phyloP scores from a whole-genome alignment of 1,140 invertebrate species.

The Formica selysi region DNA sequence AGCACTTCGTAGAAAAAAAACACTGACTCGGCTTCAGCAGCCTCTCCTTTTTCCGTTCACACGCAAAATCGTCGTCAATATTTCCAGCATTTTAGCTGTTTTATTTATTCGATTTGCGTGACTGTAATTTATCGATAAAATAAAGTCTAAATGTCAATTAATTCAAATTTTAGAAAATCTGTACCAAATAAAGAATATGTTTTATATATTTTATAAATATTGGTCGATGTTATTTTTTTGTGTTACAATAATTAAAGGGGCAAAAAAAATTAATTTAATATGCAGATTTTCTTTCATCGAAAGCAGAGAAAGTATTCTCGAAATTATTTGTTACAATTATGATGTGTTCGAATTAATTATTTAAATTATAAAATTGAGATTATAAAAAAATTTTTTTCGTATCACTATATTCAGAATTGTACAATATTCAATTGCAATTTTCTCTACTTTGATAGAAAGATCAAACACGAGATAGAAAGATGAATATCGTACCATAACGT shows the following conservation, averaged over 20 bases:
- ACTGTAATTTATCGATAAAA: slow-evolving; percentile 3
- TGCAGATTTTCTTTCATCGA: not conserved
- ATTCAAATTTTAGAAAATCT: not conserved
- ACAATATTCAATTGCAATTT: not conserved
- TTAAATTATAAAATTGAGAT: not conserved
- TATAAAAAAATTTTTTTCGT: not conserved
- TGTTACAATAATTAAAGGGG: not conserved
- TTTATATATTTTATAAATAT: not conserved
- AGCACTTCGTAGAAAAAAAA: slow-evolving; percentile 46
- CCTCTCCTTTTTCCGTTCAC: not conserved
- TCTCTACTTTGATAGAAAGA: not conserved
- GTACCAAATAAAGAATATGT: not conserved
- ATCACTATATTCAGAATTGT: not conserved
- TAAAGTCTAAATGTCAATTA: not conserved
- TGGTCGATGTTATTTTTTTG: not conserved
- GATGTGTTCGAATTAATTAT: slow-evolving; percentile 1
- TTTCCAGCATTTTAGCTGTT: slow-evolving; percentile 5
- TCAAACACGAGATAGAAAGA: not conserved
- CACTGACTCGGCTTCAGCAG: not conserved
- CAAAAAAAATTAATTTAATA: not conserved
- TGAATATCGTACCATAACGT: not conserved
- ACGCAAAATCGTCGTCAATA: not conserved
- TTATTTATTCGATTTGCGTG: not conserved
- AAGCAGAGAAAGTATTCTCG: not conserved
- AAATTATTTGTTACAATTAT: not conserved